Evolutionary conservation across 2,888 invertebrate genomes (phyloP).

Genomic region (Sthenelais limicola): DNA sequence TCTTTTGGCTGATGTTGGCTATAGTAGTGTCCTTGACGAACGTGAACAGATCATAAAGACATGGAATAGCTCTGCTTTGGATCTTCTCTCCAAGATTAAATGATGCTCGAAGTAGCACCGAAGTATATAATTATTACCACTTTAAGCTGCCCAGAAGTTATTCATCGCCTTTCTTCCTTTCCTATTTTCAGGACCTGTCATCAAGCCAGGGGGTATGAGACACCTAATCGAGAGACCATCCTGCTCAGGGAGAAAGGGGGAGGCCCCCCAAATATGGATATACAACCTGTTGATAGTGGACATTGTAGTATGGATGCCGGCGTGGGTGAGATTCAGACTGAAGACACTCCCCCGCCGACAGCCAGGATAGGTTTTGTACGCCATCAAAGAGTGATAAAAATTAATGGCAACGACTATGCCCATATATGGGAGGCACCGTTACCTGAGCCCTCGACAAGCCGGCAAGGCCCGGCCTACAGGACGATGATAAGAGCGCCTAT

Average conservation of each 20-base stretch:
- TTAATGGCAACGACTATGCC: constrained; percentile 42
- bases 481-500: constrained; percentile 37
- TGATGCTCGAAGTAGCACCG: no score
- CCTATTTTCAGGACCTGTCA: constrained; percentile 21
- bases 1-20: no score
- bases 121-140: no score
- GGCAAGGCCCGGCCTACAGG: constrained; percentile 21
- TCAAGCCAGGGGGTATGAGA: constrained; percentile 34
- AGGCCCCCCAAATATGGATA: constrained; percentile 1
- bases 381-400: constrained; percentile 38
- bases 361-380: constrained; percentile 30
- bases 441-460: constrained; percentile 22
- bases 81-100: no score
- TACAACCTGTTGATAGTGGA: constrained; percentile 27
- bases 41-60: no score
- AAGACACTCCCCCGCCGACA: not conserved
- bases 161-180: no score
- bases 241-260: constrained; percentile 37
- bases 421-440: constrained; percentile 41
- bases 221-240: constrained; percentile 36
- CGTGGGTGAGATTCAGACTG: not conserved
- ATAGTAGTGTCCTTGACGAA: no score
- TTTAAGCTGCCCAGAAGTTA: no score
- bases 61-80: no score
- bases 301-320: constrained; percentile 36